A percentile compares a stretch with the other conserved stretches of the same genome.
Conservation (phyloP, 2,888 invertebrate species). For the Netelia virgata region DNA sequence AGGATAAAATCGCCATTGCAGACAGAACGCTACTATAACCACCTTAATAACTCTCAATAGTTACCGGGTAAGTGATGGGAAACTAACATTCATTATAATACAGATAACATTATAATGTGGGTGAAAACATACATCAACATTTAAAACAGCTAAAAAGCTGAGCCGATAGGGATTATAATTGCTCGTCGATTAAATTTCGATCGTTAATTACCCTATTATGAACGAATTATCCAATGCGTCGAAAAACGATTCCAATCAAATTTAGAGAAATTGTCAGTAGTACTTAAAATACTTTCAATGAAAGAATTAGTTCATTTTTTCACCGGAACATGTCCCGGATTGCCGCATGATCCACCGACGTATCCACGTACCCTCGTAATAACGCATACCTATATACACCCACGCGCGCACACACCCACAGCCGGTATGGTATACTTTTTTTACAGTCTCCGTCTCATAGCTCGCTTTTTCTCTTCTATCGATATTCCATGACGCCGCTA, state of each 20-base stretch:
- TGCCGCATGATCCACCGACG: neutral
- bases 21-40: too few species aligned
- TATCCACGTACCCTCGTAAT: neutral
- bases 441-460: conserved; percentile 25
- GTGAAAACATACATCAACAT: too few species aligned
- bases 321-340: neutral
- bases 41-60: too few species aligned
- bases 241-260: neutral
- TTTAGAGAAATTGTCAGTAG: neutral
- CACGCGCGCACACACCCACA: neutral
- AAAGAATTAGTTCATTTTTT: conserved; percentile 43
- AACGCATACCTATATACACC: too few species aligned
- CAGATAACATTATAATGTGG: too few species aligned
- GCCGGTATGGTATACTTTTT: conserved; percentile 48
- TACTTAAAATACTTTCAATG: conserved; percentile 14
- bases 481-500: conserved; percentile 60
- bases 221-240: neutral
- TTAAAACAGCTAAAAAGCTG: too few species aligned
- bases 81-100: too few species aligned
- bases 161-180: too few species aligned
- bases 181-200: neutral
- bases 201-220: neutral
- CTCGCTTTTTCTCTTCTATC: conserved; percentile 47
- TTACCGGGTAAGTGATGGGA: too few species aligned
- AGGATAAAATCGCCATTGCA: too few species aligned